Evolutionary conservation across 1,140 invertebrate genomes (phyloP).

Genomic region (Euglossa dilemma): DNA sequence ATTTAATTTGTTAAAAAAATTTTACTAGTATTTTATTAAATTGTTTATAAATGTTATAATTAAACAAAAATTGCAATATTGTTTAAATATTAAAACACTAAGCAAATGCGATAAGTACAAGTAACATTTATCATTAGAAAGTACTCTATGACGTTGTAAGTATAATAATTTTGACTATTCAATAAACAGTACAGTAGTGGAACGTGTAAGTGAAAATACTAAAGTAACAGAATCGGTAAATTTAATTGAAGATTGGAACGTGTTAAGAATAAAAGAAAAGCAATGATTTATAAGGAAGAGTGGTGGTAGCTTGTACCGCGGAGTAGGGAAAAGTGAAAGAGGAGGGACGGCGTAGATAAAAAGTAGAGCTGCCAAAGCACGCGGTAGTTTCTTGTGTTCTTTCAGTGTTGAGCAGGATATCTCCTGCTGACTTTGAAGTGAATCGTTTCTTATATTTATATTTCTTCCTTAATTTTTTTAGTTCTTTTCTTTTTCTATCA

Average conservation of each 20-base stretch:
- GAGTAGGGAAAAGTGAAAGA: neutral
- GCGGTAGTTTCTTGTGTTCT: slow-evolving; percentile 39
- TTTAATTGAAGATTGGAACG: slow-evolving; percentile 7
- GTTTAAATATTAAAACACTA: neutral
- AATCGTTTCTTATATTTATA: neutral
- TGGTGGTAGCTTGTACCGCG: neutral
- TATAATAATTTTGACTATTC: neutral
- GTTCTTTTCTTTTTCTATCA: neutral
- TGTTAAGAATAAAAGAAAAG: neutral
- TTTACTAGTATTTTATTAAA: neutral
- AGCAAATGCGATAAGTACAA: neutral
- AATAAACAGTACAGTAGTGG: neutral
- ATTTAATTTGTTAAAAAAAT: neutral
- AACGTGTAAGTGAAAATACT: slow-evolving; percentile 9
- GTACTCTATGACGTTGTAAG: neutral
- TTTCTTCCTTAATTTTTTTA: neutral
- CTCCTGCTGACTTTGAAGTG: neutral
- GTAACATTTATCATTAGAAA: slow-evolving; percentile 16
- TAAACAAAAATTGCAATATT: neutral
- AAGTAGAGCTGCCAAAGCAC: slow-evolving; percentile 36
- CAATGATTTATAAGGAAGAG: neutral
- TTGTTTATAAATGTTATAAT: neutral
- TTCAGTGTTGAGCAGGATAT: neutral
- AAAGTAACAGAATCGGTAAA: neutral
- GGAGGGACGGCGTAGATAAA: slow-evolving; percentile 47